These are phyloP conservation scores for Erebia palarica DNA, from an alignment of 2,888 invertebrate genomes.

Conservation along the genomic window DNA sequence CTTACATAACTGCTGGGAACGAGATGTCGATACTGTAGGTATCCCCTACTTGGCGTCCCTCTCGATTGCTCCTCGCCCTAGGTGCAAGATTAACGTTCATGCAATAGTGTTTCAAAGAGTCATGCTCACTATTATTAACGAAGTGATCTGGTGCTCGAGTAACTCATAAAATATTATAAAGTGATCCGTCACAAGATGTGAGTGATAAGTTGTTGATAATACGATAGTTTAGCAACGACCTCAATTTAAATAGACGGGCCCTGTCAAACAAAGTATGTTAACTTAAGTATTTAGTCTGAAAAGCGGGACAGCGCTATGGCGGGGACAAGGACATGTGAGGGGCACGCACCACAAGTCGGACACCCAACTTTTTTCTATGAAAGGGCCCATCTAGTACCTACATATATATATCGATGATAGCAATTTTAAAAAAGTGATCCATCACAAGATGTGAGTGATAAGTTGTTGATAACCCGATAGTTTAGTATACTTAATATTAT, in stretches of 20 bases:
- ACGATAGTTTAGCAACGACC: neutral
- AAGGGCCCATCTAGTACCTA: too few species aligned
- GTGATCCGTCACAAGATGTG: slow-evolving; percentile 22
- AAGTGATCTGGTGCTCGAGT: slow-evolving; percentile 31
- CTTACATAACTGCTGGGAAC: slow-evolving; percentile 96
- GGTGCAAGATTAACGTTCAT: slow-evolving; percentile 81
- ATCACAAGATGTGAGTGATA: slow-evolving; percentile 13
- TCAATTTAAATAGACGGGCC: too few species aligned
- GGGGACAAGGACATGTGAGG: too few species aligned
- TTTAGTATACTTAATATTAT: slow-evolving; percentile 5
- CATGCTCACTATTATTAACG: slow-evolving; percentile 50
- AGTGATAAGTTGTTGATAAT: neutral
- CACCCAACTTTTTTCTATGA: too few species aligned
- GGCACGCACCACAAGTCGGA: too few species aligned
- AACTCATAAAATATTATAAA: slow-evolving; percentile 9
- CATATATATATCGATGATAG: too few species aligned
- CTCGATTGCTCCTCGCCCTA: slow-evolving; percentile 87
- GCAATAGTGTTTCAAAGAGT: slow-evolving; percentile 73
- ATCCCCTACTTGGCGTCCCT: slow-evolving; percentile 93
- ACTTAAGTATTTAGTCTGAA: too few species aligned
- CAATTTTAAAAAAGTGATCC: too few species aligned
- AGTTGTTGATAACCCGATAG: neutral
- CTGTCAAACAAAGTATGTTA: too few species aligned
- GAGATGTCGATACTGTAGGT: slow-evolving; percentile 95
- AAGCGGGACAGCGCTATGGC: too few species aligned